A percentile compares a stretch with the other conserved stretches of the same genome.
Conservation (phyloP, 2,888 invertebrate genomes). For the Didymodactylos carnosus region DNA sequence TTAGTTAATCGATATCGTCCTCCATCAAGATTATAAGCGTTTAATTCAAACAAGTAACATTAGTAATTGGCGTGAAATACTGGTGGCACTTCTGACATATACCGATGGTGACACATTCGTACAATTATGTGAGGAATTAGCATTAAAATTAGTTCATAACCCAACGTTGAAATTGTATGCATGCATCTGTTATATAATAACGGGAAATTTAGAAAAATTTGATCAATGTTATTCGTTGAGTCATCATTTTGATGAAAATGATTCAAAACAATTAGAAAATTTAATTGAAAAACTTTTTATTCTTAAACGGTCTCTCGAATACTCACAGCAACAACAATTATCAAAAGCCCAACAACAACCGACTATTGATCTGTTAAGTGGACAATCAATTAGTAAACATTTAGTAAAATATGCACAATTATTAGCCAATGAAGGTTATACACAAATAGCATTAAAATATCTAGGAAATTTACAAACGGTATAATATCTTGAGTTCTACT, state of each 20-base stretch:
- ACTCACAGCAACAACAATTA: no score
- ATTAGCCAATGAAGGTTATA: constrained; percentile 61
- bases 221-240: constrained; percentile 45
- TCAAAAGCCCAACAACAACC: no score
- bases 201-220: constrained; percentile 57
- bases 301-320: background rate
- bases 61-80: constrained; percentile 61
- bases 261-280: constrained; percentile 24
- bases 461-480: constrained; percentile 46
- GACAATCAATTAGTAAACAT: constrained; percentile 47
- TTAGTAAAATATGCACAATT: constrained; percentile 59
- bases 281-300: constrained; percentile 18
- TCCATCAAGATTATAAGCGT: constrained; percentile 54
- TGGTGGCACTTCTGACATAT: constrained; percentile 64
- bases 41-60: constrained; percentile 53
- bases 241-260: constrained; percentile 20
- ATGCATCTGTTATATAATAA: constrained; percentile 64
- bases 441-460: constrained; percentile 54
- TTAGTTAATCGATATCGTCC: constrained; percentile 46
- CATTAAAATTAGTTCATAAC: constrained; percentile 38
- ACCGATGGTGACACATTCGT: constrained; percentile 51
- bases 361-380: constrained; percentile 41
- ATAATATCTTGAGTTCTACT: no score
- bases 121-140: constrained; percentile 51
- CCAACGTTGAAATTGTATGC: constrained; percentile 44